phyloP scores from a whole-genome alignment of 2,113 vertebrate genomes.

The Chitala chitala region DNA sequence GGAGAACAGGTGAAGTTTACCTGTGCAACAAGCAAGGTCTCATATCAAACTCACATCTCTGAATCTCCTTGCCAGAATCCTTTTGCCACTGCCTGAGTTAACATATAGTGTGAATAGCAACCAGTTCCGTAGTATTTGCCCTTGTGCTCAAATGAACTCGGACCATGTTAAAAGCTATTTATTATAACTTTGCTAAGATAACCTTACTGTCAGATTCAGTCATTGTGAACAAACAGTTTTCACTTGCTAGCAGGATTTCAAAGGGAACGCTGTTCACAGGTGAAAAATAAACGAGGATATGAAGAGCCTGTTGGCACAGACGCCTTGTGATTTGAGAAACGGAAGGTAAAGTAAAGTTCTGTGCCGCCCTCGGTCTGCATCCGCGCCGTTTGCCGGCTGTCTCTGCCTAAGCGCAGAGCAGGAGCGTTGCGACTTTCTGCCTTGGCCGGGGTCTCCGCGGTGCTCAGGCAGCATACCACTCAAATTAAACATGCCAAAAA shows the following conservation, averaged over 20 bases:
- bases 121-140: not conserved
- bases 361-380: not conserved
- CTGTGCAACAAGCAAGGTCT: not conserved
- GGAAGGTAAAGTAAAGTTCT: not conserved
- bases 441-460: not conserved
- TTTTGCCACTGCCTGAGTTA: not conserved
- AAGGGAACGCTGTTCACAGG: not conserved
- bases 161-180: not conserved
- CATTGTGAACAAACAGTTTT: not conserved
- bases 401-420: not conserved
- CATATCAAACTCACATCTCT: not conserved
- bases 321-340: not conserved
- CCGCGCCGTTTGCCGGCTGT: not conserved
- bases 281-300: not conserved
- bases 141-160: not conserved
- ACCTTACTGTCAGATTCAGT: not conserved
- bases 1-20: not conserved
- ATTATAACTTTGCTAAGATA: not conserved
- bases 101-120: not conserved
- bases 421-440: not conserved
- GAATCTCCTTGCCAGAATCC: not conserved
- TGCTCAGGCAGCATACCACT: conserved; percentile 22
- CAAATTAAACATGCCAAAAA: conserved; percentile 26
- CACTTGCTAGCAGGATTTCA: not conserved
- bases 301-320: not conserved